phyloP scores from a whole-genome alignment of 2,888 invertebrate genomes.

The Troglohyphantes excavatus region DNA sequence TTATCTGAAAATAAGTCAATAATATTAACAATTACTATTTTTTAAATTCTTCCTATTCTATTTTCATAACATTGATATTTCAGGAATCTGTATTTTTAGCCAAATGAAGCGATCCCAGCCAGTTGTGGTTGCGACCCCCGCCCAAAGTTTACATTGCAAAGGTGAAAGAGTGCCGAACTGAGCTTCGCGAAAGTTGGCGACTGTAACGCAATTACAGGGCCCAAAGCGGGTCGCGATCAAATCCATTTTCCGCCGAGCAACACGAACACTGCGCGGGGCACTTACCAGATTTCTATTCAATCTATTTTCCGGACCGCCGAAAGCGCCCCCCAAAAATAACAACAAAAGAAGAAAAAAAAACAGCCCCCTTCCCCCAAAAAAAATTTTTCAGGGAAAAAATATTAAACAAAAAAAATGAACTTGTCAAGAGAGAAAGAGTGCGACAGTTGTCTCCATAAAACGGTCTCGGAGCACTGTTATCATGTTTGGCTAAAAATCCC shows the following conservation, averaged over 20 bases:
- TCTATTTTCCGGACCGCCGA: conserved; percentile 64
- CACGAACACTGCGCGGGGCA: conserved; percentile 56
- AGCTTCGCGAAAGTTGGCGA: conserved; percentile 36
- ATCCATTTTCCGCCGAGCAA: conserved; percentile 57
- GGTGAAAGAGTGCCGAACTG: conserved; percentile 24
- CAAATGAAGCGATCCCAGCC: background rate
- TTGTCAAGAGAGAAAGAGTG: conserved; percentile 15
- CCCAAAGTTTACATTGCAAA: conserved; percentile 42
- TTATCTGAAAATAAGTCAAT: too few species aligned
- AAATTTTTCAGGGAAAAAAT: conserved; percentile 5
- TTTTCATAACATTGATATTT: too few species aligned
- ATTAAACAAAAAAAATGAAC: conserved; percentile 15
- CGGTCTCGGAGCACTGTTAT: conserved; percentile 17
- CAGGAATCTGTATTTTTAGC: background rate
- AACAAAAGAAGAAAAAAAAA: conserved; percentile 62
- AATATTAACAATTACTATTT: too few species aligned
- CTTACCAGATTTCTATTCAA: conserved; percentile 75
- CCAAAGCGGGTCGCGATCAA: conserved; percentile 60
- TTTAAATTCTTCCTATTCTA: too few species aligned
- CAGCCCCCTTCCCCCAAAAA: conserved; percentile 16
- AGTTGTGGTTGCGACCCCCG: background rate
- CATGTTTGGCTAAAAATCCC: background rate
- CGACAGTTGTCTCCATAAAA: conserved; percentile 70
- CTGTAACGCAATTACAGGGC: conserved; percentile 65
- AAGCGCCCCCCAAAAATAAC: conserved; percentile 67